A percentile compares a stretch with the other conserved stretches of the same genome.
Evolutionary conservation across 2,888 invertebrate species (phyloP).

Genomic region (Cephus pulcher): DNA sequence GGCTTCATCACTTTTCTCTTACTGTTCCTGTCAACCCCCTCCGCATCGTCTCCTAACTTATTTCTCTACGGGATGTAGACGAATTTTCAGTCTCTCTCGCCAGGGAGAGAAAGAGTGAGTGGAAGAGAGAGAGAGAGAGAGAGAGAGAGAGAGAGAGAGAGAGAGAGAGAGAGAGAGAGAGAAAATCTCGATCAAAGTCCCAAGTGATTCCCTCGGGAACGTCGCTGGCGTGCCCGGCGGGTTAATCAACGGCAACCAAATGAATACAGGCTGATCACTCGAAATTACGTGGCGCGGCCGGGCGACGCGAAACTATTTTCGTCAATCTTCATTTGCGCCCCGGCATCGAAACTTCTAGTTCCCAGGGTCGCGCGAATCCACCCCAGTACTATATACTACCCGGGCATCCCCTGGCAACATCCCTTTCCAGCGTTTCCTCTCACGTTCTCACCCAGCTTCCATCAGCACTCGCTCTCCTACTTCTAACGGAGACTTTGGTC

Average conservation of each 20-base stretch:
- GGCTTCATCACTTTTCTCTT: not conserved
- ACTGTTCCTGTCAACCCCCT: not conserved
- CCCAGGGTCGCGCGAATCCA: not conserved
- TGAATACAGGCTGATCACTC: conserved; percentile 56
- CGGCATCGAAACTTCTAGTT: conserved; percentile 27
- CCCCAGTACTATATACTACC: not conserved
- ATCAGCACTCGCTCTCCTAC: not conserved
- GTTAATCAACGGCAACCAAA: conserved; percentile 48
- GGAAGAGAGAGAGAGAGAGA: not conserved
- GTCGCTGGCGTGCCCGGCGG: conserved; percentile 18
- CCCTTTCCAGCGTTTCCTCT: not conserved
- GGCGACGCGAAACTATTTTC: conserved; percentile 48
- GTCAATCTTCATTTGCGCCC: conserved; percentile 35
- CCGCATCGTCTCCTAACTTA: conserved; percentile 21
- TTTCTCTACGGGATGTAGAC: conserved; percentile 21
- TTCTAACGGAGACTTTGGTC: not conserved
- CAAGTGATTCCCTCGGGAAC: conserved; percentile 15
- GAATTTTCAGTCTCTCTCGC: conserved; percentile 11
- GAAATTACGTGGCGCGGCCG: conserved; percentile 42
- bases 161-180: not conserved
- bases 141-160: not conserved
- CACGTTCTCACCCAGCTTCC: not conserved
- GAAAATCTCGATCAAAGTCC: conserved; percentile 1
- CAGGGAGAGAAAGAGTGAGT: not conserved
- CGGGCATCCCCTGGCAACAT: not conserved